Evolutionary conservation across 2,113 vertebrate genomes (phyloP).

Genomic region (Callocephalon fimbriatum): DNA sequence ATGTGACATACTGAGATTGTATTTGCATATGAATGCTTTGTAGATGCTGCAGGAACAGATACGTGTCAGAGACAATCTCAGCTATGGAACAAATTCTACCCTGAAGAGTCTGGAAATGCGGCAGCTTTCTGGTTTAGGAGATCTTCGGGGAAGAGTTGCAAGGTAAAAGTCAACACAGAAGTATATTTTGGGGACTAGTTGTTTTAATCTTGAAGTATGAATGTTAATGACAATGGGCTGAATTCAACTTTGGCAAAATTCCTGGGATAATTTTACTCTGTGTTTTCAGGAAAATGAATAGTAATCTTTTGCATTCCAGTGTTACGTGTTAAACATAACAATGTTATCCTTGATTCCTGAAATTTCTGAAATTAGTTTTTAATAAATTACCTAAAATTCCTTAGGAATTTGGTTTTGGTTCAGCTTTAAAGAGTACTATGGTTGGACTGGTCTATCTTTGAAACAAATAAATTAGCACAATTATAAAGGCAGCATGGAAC

Average conservation of each 20-base stretch:
- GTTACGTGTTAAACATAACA: neutral
- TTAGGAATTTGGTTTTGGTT: neutral
- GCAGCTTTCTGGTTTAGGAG: slow-evolving; percentile 80
- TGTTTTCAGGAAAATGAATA: neutral
- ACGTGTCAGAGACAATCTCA: slow-evolving; percentile 82
- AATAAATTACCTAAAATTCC: neutral
- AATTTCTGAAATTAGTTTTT: neutral
- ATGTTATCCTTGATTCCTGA: neutral
- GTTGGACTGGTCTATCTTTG: neutral
- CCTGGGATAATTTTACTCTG: neutral
- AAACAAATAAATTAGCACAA: slow-evolving; percentile 22
- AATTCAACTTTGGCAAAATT: slow-evolving; percentile 38
- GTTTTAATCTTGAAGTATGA: neutral
- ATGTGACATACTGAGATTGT: neutral
- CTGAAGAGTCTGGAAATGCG: slow-evolving; percentile 83
- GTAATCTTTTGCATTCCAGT: neutral
- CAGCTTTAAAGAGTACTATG: neutral
- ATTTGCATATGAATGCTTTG: slow-evolving; percentile 45
- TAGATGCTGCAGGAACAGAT: slow-evolving; percentile 83
- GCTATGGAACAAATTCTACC: slow-evolving; percentile 80
- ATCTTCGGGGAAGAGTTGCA: slow-evolving; percentile 81
- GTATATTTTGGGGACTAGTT: neutral
- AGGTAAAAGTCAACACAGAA: slow-evolving; percentile 57
- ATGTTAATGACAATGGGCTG: neutral
- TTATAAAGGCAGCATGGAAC: slow-evolving; percentile 1